Evolutionary conservation across 2,888 invertebrate genomes (phyloP), one percentile per base, ranked within the genome.

Genomic region (Tortrix viridana): DNA sequence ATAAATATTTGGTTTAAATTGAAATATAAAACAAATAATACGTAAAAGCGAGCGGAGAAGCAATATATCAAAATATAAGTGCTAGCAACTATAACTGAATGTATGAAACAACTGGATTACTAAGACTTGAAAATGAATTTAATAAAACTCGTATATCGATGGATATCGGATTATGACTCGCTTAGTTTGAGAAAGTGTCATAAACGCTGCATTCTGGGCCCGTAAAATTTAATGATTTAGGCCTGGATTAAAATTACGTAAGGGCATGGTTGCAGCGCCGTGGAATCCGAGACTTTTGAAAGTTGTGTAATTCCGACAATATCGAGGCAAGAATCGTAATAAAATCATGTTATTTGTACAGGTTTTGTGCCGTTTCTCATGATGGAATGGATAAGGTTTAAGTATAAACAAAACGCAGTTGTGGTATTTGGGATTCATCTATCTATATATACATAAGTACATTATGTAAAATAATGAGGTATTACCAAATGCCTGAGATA

Each of bases 161-260:
- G 46, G 18, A 47, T 48, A 54, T 63, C 57, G 47, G 57, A 53
- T 53, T 53, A 53, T 58, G 22, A 41, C 38, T 41, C 58, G 53
- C 57, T 53, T 52, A 26, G 32, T 32, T 23, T 46, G 57, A 63
- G 63, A 63, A 63, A 63, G 63, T 58, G 58, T 58, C 47, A 63
- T 58, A 48, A 63, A 58, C 46, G 26, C 53, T 53, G 53, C 62
- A 62, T 57, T 62, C 62, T 62, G 38, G 47, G 32, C 38, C 53
- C 63, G 47, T 63, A 63, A 63, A 63, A 58, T 58, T 63, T 63
- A 22, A 63, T 53, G 63, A 63, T 63, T 63, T 63, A 63, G 63
- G 63, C 58, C 63, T 63, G 63, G 63, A 63, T 52, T 57, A 47
- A 46, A 20, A 32, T 63, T 63, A 53, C 64, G 59, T 26, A 55